Conservation (phyloP, 2,797 vertebrate genomes). For the Morelia viridis region DNA sequence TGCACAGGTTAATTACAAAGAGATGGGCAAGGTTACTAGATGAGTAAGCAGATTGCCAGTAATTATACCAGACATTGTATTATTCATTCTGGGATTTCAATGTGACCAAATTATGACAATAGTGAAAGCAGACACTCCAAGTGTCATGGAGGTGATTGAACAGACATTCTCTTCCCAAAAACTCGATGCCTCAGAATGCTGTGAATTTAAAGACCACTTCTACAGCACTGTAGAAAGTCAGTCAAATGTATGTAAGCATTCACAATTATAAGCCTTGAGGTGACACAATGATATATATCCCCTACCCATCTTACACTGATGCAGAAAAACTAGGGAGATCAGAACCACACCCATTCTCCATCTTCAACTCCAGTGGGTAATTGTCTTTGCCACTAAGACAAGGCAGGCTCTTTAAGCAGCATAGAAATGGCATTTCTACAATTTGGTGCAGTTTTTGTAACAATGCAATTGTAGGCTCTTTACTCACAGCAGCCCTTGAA, state of each 20-base stretch:
- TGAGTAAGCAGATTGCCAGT: neutral
- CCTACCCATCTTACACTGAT: neutral
- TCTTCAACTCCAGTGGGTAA: neutral
- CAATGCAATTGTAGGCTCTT: neutral
- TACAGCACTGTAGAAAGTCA: neutral
- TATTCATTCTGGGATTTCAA: neutral
- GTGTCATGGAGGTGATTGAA: neutral
- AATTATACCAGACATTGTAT: neutral
- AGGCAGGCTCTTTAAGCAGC: neutral
- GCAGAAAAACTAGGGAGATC: neutral
- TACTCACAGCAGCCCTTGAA: neutral
- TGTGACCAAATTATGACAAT: neutral
- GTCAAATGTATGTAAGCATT: neutral
- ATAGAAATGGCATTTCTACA: neutral
- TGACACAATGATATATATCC: neutral
- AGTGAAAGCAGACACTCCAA: neutral
- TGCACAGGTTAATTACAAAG: neutral
- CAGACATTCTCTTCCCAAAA: neutral
- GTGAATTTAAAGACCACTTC: neutral
- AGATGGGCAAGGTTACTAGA: neutral
- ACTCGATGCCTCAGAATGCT: neutral
- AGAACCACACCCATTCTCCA: neutral
- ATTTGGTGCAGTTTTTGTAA: neutral
- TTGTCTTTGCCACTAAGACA: neutral
- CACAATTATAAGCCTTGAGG: neutral